Percentiles rank a stretch among this genome's conserved stretches.
Conservation (phyloP, 2,113 vertebrate species). For the Thermophis baileyi region DNA sequence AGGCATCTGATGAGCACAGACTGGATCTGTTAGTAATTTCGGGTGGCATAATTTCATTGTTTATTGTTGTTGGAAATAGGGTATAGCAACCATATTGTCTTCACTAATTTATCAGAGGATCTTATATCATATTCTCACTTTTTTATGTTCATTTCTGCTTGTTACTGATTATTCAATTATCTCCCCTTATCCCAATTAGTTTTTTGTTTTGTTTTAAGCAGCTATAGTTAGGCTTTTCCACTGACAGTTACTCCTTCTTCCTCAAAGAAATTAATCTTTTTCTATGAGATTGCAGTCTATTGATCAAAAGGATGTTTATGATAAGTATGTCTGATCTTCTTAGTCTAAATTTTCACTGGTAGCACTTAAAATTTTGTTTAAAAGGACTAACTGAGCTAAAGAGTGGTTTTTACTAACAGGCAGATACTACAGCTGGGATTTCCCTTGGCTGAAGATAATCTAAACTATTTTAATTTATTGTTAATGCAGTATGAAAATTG, state of each 20-base stretch:
- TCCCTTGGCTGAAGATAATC: not conserved
- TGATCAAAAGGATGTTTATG: not conserved
- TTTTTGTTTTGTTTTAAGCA: not conserved
- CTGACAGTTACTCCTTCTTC: not conserved
- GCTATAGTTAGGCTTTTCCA: not conserved
- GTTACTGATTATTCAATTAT: not conserved
- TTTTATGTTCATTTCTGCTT: not conserved
- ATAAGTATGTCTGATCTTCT: not conserved
- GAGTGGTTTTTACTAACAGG: not conserved
- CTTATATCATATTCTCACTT: not conserved
- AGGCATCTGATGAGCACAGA: not conserved
- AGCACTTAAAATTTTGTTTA: not conserved
- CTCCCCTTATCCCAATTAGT: not conserved
- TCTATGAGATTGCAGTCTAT: not conserved
- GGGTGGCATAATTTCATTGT: not conserved
- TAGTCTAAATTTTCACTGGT: not conserved
- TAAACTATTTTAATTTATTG: not conserved
- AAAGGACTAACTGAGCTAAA: not conserved
- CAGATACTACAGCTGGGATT: not conserved
- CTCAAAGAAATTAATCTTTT: not conserved
- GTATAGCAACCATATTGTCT: not conserved
- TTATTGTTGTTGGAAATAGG: not conserved
- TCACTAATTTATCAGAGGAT: not conserved
- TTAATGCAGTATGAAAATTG: not conserved
- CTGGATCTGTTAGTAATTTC: not conserved